phyloP scores from a whole-genome alignment of 2,888 invertebrate genomes.

The Caenorhabditis wallacei region DNA sequence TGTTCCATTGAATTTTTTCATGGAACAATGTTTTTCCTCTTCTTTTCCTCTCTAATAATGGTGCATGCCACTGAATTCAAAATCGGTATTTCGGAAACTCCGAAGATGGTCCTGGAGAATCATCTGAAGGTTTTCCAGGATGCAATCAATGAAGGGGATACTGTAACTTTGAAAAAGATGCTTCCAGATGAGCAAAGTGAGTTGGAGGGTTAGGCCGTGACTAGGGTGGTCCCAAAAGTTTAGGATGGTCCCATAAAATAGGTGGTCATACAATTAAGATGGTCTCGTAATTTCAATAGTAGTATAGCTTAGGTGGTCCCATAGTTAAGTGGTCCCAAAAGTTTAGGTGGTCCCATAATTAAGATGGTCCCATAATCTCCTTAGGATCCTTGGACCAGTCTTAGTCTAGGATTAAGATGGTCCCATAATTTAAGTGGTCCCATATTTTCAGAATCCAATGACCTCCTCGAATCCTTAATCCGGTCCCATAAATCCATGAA shows the following conservation, averaged over 20 bases:
- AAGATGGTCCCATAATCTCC: background rate
- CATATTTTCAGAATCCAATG: conserved; percentile 1
- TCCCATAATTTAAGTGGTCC: too few species aligned
- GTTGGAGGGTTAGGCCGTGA: background rate
- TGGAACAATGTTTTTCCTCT: too few species aligned
- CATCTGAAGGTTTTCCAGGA: background rate
- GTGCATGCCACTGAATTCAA: too few species aligned
- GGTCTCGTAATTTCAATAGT: too few species aligned
- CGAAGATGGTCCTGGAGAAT: background rate
- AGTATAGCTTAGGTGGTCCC: too few species aligned
- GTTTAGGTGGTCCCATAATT: background rate
- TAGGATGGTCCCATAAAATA: background rate
- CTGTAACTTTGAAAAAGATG: background rate
- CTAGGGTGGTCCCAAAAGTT: background rate
- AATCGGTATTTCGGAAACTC: background rate
- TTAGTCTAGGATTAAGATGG: too few species aligned
- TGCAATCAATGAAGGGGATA: background rate
- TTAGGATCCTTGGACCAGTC: too few species aligned
- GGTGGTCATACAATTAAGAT: background rate
- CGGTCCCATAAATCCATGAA: background rate
- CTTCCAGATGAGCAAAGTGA: background rate
- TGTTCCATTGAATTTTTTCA: too few species aligned
- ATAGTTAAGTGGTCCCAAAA: background rate
- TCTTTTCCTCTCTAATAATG: too few species aligned
- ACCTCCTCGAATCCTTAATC: background rate